These are phyloP conservation scores for Liolophura sinensis DNA, from an alignment of 1,140 invertebrate species.

Conservation along the genomic window DNA sequence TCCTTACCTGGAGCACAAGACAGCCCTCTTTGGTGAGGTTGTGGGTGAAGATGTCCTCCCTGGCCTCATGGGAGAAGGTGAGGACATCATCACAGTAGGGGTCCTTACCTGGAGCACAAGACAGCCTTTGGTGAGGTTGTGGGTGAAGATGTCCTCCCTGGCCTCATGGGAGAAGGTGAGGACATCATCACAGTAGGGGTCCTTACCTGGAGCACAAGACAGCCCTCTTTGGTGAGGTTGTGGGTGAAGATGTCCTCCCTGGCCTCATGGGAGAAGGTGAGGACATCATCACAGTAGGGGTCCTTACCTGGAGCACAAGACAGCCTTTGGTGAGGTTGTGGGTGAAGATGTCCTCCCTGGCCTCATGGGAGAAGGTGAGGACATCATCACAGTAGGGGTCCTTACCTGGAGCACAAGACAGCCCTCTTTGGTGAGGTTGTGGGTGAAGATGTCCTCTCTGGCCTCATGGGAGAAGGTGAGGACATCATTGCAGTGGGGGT, in stretches of 20 bases:
- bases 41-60: constrained; percentile 23
- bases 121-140: too few relatives aligned
- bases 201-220: constrained; percentile 41
- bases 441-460: constrained; percentile 21
- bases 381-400: too few relatives aligned
- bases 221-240: constrained; percentile 24
- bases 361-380: too few relatives aligned
- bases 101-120: too few relatives aligned
- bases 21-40: constrained; percentile 25
- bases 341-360: too few relatives aligned
- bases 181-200: too few relatives aligned
- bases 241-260: constrained; percentile 23
- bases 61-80: constrained; percentile 33
- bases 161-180: too few relatives aligned
- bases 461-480: constrained; percentile 37
- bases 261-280: constrained; percentile 37
- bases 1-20: constrained; percentile 39
- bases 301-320: too few relatives aligned
- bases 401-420: constrained; percentile 38
- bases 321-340: too few relatives aligned
- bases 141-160: too few relatives aligned
- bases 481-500: constrained; percentile 43
- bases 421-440: constrained; percentile 25
- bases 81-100: constrained; percentile 42
- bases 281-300: constrained; percentile 39